Evolutionary conservation across 2,113 vertebrate genomes (phyloP).

Genomic region (Zapornia atra): DNA sequence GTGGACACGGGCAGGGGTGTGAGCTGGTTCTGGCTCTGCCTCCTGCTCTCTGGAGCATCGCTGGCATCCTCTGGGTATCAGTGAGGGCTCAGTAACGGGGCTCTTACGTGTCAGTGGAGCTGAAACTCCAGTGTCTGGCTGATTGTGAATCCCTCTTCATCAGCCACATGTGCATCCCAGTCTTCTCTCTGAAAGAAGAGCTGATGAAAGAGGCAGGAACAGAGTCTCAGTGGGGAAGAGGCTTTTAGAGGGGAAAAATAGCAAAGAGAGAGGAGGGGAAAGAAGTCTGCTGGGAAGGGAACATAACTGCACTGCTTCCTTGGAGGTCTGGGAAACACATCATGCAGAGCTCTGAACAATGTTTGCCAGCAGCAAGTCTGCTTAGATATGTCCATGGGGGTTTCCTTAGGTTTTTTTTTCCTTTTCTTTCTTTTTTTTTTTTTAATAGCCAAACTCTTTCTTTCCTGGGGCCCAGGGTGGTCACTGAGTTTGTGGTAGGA

Average conservation of each 20-base stretch:
- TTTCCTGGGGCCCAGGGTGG: constrained; percentile 29
- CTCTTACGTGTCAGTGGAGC: background rate
- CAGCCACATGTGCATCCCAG: background rate
- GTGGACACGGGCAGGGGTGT: background rate
- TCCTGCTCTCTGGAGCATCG: background rate
- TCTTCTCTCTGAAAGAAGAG: background rate
- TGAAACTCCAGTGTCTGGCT: background rate
- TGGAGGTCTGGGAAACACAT: constrained; percentile 68
- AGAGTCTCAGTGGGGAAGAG: constrained; percentile 32
- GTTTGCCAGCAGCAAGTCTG: constrained; percentile 59
- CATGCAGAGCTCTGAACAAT: constrained; percentile 59
- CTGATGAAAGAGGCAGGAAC: constrained; percentile 51
- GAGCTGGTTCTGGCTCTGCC: background rate
- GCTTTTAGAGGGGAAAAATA: constrained; percentile 48
- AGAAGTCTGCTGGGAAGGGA: constrained; percentile 56
- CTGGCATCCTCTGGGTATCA: accelerated
- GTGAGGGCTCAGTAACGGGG: background rate
- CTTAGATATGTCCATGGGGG: constrained; percentile 58
- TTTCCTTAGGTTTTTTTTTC: background rate
- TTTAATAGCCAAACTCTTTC: background rate
- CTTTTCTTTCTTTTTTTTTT: background rate
- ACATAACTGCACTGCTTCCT: constrained; percentile 42
- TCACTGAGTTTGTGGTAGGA: background rate
- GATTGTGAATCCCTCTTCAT: background rate
- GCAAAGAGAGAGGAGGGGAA: constrained; percentile 39